Evolutionary conservation across 2,888 invertebrate genomes (phyloP).

Genomic region (Cristatella mucedo): DNA sequence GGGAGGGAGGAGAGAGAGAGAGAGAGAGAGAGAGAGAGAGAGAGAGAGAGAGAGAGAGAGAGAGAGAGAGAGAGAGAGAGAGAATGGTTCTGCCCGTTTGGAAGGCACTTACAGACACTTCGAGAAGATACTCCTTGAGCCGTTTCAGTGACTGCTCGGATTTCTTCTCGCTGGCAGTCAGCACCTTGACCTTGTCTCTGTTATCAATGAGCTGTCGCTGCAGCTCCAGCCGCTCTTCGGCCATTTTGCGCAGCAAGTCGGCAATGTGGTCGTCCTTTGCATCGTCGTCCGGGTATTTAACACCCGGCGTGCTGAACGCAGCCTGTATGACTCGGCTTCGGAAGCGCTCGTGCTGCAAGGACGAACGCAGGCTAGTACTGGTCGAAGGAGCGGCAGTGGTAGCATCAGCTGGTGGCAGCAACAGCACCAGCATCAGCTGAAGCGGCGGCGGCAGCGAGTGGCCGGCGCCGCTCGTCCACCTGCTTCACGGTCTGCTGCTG

Average conservation of each 20-base stretch:
- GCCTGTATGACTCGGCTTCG: conserved; percentile 30
- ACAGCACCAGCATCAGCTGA: too few species aligned
- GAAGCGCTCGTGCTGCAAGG: conserved; percentile 29
- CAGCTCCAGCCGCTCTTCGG: conserved; percentile 25
- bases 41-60: too few species aligned
- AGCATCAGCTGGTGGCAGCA: not conserved
- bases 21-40: too few species aligned
- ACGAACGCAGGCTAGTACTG: too few species aligned
- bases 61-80: conserved; percentile 7
- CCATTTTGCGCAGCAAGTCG: conserved; percentile 25
- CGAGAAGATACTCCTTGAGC: conserved; percentile 22
- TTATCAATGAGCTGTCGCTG: conserved; percentile 20
- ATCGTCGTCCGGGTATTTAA: conserved; percentile 27
- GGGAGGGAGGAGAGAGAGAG: too few species aligned
- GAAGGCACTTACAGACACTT: conserved; percentile 20
- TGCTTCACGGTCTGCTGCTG: conserved; percentile 28
- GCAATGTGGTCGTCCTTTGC: conserved; percentile 29
- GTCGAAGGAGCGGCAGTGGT: not conserved
- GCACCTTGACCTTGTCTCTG: conserved; percentile 21
- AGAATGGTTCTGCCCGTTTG: conserved; percentile 2
- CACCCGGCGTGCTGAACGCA: conserved; percentile 30
- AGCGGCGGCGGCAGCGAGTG: not conserved
- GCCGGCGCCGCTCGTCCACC: conserved; percentile 16
- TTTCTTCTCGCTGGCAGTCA: conserved; percentile 20
- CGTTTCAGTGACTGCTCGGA: conserved; percentile 2